These are phyloP conservation scores for Reticulitermes lucifugus DNA, from an alignment of 2,888 invertebrate genomes.

Conservation along the genomic window DNA sequence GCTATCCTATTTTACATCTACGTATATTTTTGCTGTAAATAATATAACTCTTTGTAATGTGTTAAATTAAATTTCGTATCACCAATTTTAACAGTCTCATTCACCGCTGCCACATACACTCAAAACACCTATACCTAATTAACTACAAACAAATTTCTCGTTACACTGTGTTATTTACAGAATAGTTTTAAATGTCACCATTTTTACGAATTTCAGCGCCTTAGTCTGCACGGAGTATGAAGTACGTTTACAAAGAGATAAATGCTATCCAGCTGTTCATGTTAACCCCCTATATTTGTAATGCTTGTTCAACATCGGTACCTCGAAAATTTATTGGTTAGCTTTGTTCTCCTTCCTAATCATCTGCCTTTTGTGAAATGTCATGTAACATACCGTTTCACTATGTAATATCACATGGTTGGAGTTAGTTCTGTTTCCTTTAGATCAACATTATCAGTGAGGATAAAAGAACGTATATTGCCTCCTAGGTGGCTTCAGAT, in stretches of 20 bases:
- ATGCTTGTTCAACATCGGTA: too few species aligned
- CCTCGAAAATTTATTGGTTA: too few species aligned
- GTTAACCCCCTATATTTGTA: neutral
- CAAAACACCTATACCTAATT: neutral
- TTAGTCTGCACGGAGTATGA: neutral
- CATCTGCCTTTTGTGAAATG: too few species aligned
- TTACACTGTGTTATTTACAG: neutral
- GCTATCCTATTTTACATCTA: neutral
- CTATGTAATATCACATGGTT: too few species aligned
- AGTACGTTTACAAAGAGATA: neutral
- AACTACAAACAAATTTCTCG: neutral
- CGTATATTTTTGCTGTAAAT: conserved; percentile 5
- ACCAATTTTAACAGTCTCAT: neutral
- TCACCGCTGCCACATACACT: too few species aligned
- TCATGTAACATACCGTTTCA: too few species aligned
- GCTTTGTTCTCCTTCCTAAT: too few species aligned
- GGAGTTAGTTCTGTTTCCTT: too few species aligned
- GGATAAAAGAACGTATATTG: too few species aligned
- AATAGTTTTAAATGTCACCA: neutral
- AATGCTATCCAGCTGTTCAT: neutral
- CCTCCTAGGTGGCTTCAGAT: too few species aligned
- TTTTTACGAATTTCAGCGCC: neutral
- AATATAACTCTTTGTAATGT: conserved; percentile 12
- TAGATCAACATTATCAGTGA: too few species aligned
- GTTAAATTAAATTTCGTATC: conserved; percentile 20